Conservation (phyloP, 2,113 vertebrate genomes). For the Mionectes macconnelli region DNA sequence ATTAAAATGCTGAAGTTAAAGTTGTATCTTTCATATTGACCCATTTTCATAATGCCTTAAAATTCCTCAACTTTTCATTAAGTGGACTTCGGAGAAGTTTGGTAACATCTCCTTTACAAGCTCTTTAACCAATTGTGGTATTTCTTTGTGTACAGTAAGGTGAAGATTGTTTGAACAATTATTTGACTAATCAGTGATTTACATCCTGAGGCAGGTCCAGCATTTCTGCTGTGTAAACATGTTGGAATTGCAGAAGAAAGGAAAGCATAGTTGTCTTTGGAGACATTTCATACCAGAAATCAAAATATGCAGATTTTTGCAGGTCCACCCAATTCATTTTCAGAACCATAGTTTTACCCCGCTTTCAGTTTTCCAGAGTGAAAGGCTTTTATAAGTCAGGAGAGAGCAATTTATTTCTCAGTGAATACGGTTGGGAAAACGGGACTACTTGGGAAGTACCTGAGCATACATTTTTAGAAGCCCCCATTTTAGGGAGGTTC, state of each 20-base stretch:
- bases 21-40: background rate
- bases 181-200: background rate
- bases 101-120: background rate
- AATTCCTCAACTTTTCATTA: background rate
- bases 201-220: background rate
- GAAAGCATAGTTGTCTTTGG: background rate
- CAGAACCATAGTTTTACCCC: background rate
- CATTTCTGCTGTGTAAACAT: background rate
- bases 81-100: background rate
- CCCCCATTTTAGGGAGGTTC: background rate
- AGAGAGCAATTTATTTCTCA: background rate
- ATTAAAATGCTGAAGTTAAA: background rate
- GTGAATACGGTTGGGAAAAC: background rate
- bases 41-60: background rate
- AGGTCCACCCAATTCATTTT: background rate
- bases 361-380: background rate
- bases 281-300: background rate
- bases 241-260: background rate
- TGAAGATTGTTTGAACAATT: background rate
- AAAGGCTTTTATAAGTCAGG: background rate
- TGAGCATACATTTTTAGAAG: background rate
- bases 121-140: background rate
- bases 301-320: background rate
- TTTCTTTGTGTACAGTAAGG: background rate
- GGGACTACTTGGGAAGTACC: fast-evolving